Evolutionary conservation across 2,888 invertebrate genomes (phyloP).

Genomic region (Spicauda simplicius): DNA sequence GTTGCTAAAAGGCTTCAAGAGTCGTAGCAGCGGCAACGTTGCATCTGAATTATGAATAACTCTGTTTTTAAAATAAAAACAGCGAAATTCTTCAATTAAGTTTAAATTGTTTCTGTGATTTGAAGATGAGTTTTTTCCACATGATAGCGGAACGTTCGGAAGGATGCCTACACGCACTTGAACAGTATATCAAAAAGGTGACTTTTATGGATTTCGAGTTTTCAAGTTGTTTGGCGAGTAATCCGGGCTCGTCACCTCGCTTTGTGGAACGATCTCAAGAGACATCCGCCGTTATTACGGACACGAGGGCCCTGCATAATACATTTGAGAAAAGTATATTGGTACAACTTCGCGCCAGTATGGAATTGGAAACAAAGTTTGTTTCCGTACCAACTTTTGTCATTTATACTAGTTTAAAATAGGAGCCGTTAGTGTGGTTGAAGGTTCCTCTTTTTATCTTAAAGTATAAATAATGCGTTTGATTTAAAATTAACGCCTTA

Average conservation of each 20-base stretch:
- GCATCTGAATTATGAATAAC: no score
- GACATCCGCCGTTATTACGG: slow-evolving; percentile 63
- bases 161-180: slow-evolving; percentile 14
- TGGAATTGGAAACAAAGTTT: slow-evolving; percentile 20
- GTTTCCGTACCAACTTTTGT: slow-evolving; percentile 6
- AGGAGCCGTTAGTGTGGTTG: neutral
- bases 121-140: neutral
- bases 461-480: neutral
- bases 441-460: neutral
- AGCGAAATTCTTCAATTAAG: no score
- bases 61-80: no score
- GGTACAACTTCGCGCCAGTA: slow-evolving; percentile 34
- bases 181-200: slow-evolving; percentile 59
- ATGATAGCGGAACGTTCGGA: neutral
- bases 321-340: slow-evolving; percentile 44
- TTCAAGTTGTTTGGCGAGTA: slow-evolving; percentile 72
- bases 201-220: slow-evolving; percentile 68
- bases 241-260: slow-evolving; percentile 57
- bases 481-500: neutral
- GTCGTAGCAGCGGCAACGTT: no score
- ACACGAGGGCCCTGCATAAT: slow-evolving; percentile 51
- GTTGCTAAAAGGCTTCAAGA: no score
- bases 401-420: slow-evolving; percentile 22
- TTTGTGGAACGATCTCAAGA: slow-evolving; percentile 57
- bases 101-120: no score